These are phyloP conservation scores for Melanargia galathea DNA, from an alignment of 2,888 invertebrate species.

Conservation along the genomic window DNA sequence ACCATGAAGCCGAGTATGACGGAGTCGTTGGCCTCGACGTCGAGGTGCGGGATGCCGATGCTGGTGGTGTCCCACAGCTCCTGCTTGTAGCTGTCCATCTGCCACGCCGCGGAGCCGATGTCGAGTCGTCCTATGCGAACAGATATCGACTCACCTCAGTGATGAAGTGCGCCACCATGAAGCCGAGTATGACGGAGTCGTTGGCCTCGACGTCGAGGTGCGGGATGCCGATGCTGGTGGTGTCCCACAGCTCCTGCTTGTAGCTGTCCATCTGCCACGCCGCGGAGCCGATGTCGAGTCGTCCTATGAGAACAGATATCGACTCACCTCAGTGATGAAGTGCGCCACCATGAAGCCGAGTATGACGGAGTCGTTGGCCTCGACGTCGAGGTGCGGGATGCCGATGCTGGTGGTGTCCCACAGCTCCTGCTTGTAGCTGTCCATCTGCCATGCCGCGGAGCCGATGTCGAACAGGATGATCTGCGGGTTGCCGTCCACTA, in stretches of 20 bases:
- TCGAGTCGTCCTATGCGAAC: conserved; percentile 79
- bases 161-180: conserved; percentile 96
- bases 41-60: conserved; percentile 95
- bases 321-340: conserved; percentile 91
- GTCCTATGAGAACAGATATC: neutral
- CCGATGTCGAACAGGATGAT: conserved; percentile 98
- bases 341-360: conserved; percentile 97
- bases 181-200: conserved; percentile 97
- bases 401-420: conserved; percentile 95
- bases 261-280: conserved; percentile 97
- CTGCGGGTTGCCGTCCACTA: conserved; percentile 99
- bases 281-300: conserved; percentile 91
- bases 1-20: conserved; percentile 98
- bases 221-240: conserved; percentile 92
- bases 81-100: conserved; percentile 96
- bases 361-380: conserved; percentile 98
- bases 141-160: conserved; percentile 84
- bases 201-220: conserved; percentile 97
- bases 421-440: conserved; percentile 96
- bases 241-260: conserved; percentile 96
- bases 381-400: conserved; percentile 94
- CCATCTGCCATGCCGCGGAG: conserved; percentile 97
- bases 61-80: conserved; percentile 95
- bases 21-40: conserved; percentile 98
- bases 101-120: conserved; percentile 97